Evolutionary conservation across 2,888 invertebrate genomes (phyloP).

Genomic region (Cryptocephalus primarius): DNA sequence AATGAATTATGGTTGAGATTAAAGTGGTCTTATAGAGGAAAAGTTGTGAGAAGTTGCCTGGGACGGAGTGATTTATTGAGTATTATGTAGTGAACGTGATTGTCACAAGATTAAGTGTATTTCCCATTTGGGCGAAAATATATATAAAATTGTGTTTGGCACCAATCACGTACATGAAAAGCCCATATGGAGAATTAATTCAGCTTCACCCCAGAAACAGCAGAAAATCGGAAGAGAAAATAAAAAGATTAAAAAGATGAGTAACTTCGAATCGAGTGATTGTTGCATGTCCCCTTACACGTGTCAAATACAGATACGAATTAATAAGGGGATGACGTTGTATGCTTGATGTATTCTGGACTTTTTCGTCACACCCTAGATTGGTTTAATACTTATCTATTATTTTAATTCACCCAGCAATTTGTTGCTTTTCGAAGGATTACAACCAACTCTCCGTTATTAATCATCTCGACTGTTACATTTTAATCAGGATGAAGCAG

Average conservation of each 20-base stretch:
- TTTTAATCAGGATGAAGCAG: no score
- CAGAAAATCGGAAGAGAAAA: conserved; percentile 26
- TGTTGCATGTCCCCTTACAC: conserved; percentile 27
- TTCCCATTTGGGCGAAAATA: conserved; percentile 1
- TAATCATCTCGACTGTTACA: no score
- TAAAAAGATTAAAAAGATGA: conserved; percentile 31
- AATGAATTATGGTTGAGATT: no score
- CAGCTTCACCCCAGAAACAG: conserved; percentile 18
- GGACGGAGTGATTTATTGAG: neutral
- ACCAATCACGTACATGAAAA: conserved; percentile 22
- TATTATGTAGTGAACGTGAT: neutral
- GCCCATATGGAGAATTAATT: conserved; percentile 30
- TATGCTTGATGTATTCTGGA: conserved; percentile 28
- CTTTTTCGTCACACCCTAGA: conserved; percentile 16
- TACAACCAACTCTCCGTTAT: no score
- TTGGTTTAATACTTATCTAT: neutral
- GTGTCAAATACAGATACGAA: conserved; percentile 26
- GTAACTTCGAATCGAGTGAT: conserved; percentile 28
- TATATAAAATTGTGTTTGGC: conserved; percentile 19
- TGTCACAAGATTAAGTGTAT: conserved; percentile 3
- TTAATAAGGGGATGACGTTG: conserved; percentile 25
- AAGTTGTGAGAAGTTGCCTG: neutral
- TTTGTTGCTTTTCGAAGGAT: neutral
- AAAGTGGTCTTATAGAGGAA: neutral
- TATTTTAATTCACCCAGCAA: neutral